Evolutionary conservation across 2,113 vertebrate genomes (phyloP).

Genomic region (Alces alces): DNA sequence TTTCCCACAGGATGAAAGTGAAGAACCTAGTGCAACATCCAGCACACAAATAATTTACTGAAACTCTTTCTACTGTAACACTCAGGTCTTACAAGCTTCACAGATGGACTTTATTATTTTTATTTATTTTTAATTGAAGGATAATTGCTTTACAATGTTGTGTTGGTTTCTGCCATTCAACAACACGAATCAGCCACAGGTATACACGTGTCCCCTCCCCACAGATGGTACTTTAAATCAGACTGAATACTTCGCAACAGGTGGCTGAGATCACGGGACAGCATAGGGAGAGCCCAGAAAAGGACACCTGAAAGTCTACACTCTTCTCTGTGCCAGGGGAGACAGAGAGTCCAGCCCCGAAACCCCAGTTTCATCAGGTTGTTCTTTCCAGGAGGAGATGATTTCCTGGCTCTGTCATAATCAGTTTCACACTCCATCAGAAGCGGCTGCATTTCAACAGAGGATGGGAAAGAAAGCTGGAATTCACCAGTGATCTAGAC

Average conservation of each 20-base stretch:
- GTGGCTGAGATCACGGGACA: not conserved
- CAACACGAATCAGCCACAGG: not conserved
- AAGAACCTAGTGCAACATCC: not conserved
- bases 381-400: not conserved
- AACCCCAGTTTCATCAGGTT: not conserved
- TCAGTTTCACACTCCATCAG: not conserved
- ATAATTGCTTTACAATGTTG: not conserved
- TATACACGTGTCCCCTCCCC: not conserved
- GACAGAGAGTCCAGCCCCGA: not conserved
- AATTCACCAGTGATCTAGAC: not conserved
- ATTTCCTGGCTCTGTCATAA: conserved; percentile 12
- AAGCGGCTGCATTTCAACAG: conserved; percentile 8
- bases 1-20: not conserved
- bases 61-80: not conserved
- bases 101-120: not conserved
- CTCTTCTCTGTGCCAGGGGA: not conserved
- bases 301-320: not conserved
- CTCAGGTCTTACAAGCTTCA: not conserved
- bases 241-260: not conserved
- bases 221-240: not conserved
- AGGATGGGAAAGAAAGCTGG: not conserved
- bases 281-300: not conserved
- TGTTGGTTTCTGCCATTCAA: not conserved
- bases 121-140: not conserved
- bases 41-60: not conserved